Base-by-base conservation (phyloP, 2,888 invertebrate genomes). In the Pheosia tremula region DNA sequence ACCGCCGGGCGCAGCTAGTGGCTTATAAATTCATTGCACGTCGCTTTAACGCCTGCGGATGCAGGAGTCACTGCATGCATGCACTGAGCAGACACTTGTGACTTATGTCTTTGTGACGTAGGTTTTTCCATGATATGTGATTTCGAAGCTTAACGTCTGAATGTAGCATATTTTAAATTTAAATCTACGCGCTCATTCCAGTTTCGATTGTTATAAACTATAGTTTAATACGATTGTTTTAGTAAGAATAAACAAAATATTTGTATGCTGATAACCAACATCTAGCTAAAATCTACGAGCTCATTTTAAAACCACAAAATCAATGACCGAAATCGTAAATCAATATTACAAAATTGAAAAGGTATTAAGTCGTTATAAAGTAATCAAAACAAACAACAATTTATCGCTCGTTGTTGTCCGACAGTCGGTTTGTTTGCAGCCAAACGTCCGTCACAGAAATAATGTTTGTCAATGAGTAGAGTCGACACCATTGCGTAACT, bases 381-480 rank as follows among this genome's bases (percentile, higher is more conserved):
- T 8, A 9, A 37, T 41, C 43, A 3, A n/a, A 57, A 52, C 52
- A 56, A 56, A 38, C 11, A 24, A 10, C 55, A 3, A 50, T 38
- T 60, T 59, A 54, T 47, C 47, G 52, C 45, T n/a, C 24, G 41
- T 11, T 45, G 61, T 41, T 9, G 59, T 56, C 60, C 58, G 54
- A 13, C 45, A 60, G 57, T 60, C 62, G 36, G 79, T 81, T 79
- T 80, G 80, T 81, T 80, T 79, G 78, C 75, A 75, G 69, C 72
- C 77, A 77, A 84, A 73, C 79, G 78, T 80, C 65, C 62, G 66
- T 80, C 78, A 82, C 81, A 86, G 84, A 87, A 89, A 89, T 88
- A 88, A 89, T 87, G 86, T 87, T 87, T 82, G 87, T 93, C 92
- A 93, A 93, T 92, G 92, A 91, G 87, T 89, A 86, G 88, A 89